phyloP scores from a whole-genome alignment of 2,888 invertebrate genomes.

The Zaprionus lineosus region DNA sequence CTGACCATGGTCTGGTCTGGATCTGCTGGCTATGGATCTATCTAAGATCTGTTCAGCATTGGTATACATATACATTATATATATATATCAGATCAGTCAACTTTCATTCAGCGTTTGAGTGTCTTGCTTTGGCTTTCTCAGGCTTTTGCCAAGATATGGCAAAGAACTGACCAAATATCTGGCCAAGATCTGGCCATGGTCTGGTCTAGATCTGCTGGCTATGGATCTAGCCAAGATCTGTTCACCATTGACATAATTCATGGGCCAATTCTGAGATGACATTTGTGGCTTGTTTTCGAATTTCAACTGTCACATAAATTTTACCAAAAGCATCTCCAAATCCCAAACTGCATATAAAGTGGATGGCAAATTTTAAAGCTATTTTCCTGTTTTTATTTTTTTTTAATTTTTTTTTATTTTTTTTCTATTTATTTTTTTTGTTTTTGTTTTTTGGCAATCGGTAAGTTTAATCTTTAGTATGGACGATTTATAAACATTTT shows the following conservation, averaged over 20 bases:
- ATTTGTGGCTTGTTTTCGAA: slow-evolving; percentile 73
- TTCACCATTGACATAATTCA: slow-evolving; percentile 54
- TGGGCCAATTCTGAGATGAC: slow-evolving; percentile 67
- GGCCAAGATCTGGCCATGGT: too few relatives aligned
- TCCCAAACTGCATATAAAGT: slow-evolving; percentile 30
- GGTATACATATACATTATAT: too few relatives aligned
- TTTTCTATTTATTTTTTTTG: too few relatives aligned
- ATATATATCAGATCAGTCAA: neutral
- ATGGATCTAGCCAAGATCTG: slow-evolving; percentile 31
- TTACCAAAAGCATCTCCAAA: slow-evolving; percentile 46
- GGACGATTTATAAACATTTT: slow-evolving; percentile 49
- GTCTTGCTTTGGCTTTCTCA: too few relatives aligned
- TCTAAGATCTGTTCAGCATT: too few relatives aligned
- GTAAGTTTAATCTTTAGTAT: neutral
- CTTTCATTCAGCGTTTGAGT: neutral
- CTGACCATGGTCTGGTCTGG: too few relatives aligned
- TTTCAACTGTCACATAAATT: slow-evolving; percentile 75
- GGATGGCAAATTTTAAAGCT: slow-evolving; percentile 49
- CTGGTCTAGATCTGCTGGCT: too few relatives aligned
- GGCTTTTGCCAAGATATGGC: too few relatives aligned
- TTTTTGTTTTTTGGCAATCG: slow-evolving; percentile 19
- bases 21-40: too few relatives aligned
- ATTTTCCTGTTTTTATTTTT: too few relatives aligned
- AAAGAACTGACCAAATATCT: neutral
- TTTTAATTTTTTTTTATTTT: slow-evolving; percentile 8